Percentiles rank a stretch among this genome's conserved stretches.
Conservation (phyloP, 2,113 vertebrate species). For the Greenwoodochromis staneri region DNA sequence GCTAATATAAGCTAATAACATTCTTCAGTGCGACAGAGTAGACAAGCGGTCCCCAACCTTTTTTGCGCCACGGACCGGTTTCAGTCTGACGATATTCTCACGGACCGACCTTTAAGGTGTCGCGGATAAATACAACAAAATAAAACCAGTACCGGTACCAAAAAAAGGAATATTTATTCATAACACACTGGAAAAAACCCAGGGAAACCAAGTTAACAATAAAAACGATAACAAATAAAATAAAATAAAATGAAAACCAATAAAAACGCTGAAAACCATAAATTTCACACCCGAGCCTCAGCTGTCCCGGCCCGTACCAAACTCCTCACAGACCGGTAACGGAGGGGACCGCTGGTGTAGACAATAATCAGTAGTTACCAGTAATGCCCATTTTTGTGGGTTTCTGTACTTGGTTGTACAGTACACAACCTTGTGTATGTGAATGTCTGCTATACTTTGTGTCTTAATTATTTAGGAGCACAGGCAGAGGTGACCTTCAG, state of each 20-base stretch:
- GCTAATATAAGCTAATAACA: not conserved
- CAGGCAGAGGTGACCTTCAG: not conserved
- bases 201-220: not conserved
- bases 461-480: conserved; percentile 33
- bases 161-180: not conserved
- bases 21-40: not conserved
- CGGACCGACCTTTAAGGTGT: not conserved
- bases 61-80: not conserved
- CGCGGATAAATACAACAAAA: not conserved
- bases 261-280: not conserved
- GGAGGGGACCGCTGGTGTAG: not conserved
- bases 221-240: accelerated
- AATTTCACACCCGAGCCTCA: not conserved
- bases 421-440: not conserved
- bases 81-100: not conserved
- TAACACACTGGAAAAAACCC: not conserved
- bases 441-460: not conserved
- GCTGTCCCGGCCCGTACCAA: accelerated
- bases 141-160: not conserved
- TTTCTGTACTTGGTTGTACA: not conserved
- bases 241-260: not conserved
- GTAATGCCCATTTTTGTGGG: not conserved
- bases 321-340: accelerated
- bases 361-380: not conserved
- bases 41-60: not conserved